Evolutionary conservation across 2,797 vertebrate genomes (phyloP).

Genomic region (Valencia hispanica): DNA sequence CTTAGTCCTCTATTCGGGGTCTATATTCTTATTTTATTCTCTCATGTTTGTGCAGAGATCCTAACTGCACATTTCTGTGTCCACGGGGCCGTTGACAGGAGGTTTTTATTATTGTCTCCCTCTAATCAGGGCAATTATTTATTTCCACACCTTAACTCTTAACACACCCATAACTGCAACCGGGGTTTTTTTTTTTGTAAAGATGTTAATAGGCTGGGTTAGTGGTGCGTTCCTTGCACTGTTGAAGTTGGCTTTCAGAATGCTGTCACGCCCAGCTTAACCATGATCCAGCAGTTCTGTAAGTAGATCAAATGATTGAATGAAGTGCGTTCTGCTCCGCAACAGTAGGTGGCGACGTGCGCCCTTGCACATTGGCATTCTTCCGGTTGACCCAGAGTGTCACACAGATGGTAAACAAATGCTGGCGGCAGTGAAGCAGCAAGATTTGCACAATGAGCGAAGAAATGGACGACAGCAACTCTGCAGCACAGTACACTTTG

Average conservation of each 20-base stretch:
- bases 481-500: too few relatives aligned
- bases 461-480: too few relatives aligned
- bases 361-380: too few relatives aligned
- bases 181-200: constrained; percentile 7
- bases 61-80: constrained; percentile 34
- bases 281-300: background rate
- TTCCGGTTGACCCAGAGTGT: too few relatives aligned
- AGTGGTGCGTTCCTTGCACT: background rate
- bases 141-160: constrained; percentile 55
- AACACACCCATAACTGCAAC: constrained; percentile 29
- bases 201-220: constrained; percentile 32
- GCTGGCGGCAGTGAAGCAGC: too few relatives aligned
- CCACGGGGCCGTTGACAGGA: constrained; percentile 18
- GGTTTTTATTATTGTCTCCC: constrained; percentile 30
- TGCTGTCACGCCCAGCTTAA: background rate
- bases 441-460: too few relatives aligned
- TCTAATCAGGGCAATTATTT: constrained; percentile 32
- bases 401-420: too few relatives aligned
- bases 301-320: too few relatives aligned
- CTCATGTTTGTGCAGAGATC: background rate
- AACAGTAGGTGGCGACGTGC: too few relatives aligned
- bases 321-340: too few relatives aligned
- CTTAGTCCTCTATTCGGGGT: background rate
- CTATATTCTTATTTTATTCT: background rate
- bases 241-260: background rate